Base-by-base conservation (phyloP, 1,140 invertebrate species). In the Temnothorax nylanderi region DNA sequence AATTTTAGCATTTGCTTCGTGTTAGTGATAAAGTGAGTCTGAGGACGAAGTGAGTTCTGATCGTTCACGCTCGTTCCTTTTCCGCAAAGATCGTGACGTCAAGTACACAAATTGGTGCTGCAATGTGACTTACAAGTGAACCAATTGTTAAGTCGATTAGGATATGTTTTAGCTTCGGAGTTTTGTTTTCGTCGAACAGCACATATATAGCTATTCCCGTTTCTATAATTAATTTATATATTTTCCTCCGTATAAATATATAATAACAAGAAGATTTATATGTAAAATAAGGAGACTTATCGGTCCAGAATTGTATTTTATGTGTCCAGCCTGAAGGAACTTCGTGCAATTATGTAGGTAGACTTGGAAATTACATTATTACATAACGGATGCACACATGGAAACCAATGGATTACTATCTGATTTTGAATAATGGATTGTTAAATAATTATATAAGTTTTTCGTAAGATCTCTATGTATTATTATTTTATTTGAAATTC, bases 1-100 rank as follows among this genome's bases (percentile, higher is more conserved):
- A 72, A 47, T n/a, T 90, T 75, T 72, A 77, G 58, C 26, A 60
- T 64, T 80, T 88, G 34, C 62, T n/a, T 88, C 69, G 44, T 21
- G 26, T 69, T 37, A 62, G 47, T 62, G 62, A 85, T 64, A 67
- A 41, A 85, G 62, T 49, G 56, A 69, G 49, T 62, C 62, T 65
- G 34, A 32, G 65, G 60, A 80, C 58, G 56, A 26, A 51, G 26
- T 26, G 26, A 26, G 26, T 26, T 26, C 26, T 41, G 51, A 34
- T 13, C 3, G 16, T 34, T 26, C 47, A 44, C 7, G 41, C 44
- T 49, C 32, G 26, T 47, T 32, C 11, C 37, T 71, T 16, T 58
- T 21, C 62, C 65, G 18, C 37, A 62, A 77, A 47, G 34, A 81
- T 69, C n/a, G 47, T 67, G 44, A 0, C 37, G n/a, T 49, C n/a